These are phyloP conservation scores for Lydus trimaculatus DNA, from an alignment of 2,888 invertebrate species.

Conservation along the genomic window DNA sequence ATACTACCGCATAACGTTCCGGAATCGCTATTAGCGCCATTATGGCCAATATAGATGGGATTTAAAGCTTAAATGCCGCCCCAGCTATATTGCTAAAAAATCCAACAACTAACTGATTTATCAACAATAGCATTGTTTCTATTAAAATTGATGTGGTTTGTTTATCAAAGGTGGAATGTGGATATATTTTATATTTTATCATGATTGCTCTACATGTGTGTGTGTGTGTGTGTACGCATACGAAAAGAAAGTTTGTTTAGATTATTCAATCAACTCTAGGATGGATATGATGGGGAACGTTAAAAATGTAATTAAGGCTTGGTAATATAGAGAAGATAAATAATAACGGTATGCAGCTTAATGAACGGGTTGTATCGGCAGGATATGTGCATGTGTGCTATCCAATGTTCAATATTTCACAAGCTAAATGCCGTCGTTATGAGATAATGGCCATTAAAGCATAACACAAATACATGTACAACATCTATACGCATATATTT, in stretches of 20 bases:
- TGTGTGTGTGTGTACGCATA: too few species aligned
- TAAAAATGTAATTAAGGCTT: conserved; percentile 51
- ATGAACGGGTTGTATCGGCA: conserved; percentile 51
- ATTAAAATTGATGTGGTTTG: too few species aligned
- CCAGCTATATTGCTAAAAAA: neutral
- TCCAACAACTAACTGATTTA: neutral
- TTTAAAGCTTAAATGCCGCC: conserved; percentile 38
- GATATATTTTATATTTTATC: too few species aligned
- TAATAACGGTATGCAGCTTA: conserved; percentile 53
- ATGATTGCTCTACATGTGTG: neutral
- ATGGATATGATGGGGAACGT: conserved; percentile 43
- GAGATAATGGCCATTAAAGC: conserved; percentile 58
- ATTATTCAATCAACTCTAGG: conserved; percentile 41
- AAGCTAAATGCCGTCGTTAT: conserved; percentile 55
- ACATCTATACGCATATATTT: conserved; percentile 32
- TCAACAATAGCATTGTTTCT: neutral
- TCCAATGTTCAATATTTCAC: conserved; percentile 57
- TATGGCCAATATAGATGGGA: conserved; percentile 54
- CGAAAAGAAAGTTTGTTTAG: conserved; percentile 8
- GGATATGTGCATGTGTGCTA: conserved; percentile 51
- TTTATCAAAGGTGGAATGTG: too few species aligned
- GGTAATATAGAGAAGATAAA: conserved; percentile 52
- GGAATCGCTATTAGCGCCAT: conserved; percentile 58
- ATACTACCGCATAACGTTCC: conserved; percentile 59
- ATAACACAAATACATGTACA: conserved; percentile 39